Base-by-base conservation (phyloP, 2,888 invertebrate genomes). In the Hirtodrosophila duncani region DNA sequence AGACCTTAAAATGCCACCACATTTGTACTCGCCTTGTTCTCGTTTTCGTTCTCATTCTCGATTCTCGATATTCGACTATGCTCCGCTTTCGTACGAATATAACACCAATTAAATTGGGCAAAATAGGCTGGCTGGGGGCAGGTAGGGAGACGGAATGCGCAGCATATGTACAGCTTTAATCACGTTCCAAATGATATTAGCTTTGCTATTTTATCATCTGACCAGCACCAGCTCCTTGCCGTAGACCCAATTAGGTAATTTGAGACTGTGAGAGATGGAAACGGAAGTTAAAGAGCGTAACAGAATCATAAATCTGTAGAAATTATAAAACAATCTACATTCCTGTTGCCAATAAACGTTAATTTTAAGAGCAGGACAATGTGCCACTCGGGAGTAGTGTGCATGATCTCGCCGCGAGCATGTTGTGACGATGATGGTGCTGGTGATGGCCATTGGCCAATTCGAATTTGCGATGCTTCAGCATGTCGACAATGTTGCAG, bases 1-100 rank as follows among this genome's bases (percentile, higher is more conserved):
- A 77, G 77, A 55, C 62, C 62, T 65, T 77, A 67, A 80, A 72
- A 80, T 72, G 72, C 81, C 78, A 77, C 67, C 77, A 71, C 81
- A 71, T 75, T 70, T 63, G 49, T 48, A 46, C 53, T 63, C 53
- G 18, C 13, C 7, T 9, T 17, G 46, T 39, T 24, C 39, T 48
- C 48, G 51, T 24, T 31, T n/a, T 16, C 42, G 13, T 33, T 48
- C 37, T 26, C 37, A 31, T 23, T 36, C 34, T 31, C 13, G 39
- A 23, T 9, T 20, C n/a, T n/a, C n/a, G n/a, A 13, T 29, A 29
- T 29, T 29, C 13, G 13, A 13, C 8, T 3, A 24, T 8, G 6
- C n/a, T 24, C 8, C n/a, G n/a, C n/a, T 14, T 46, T 30, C 13
- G 44, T 39, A 44, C 61, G 52, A 79, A 69, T 79, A 75, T 71